Conservation (phyloP, 2,888 invertebrate species). For the Machimus rusticus region DNA sequence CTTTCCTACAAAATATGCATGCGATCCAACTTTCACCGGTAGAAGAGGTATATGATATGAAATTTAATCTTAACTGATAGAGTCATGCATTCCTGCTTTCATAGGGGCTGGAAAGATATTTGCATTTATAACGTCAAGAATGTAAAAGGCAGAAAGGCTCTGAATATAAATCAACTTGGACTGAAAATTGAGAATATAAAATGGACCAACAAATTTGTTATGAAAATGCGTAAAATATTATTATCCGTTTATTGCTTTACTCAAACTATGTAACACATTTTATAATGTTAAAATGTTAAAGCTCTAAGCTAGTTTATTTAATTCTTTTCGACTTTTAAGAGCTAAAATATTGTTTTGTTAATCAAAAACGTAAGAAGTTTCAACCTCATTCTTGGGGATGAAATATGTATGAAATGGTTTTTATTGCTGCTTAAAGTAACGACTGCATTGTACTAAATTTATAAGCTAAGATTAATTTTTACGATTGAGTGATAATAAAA, state of each 20-base stretch:
- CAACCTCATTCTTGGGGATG: too few species aligned
- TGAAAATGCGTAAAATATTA: neutral
- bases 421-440: too few species aligned
- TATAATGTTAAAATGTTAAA: too few species aligned
- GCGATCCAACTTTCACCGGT: neutral
- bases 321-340: too few species aligned
- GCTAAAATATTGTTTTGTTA: too few species aligned
- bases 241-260: neutral
- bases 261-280: neutral
- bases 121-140: neutral
- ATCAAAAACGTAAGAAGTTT: too few species aligned
- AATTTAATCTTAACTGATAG: neutral
- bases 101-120: neutral
- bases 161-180: neutral
- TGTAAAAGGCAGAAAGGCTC: neutral
- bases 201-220: neutral
- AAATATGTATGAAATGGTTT: too few species aligned
- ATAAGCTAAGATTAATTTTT: too few species aligned
- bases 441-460: too few species aligned
- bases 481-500: too few species aligned
- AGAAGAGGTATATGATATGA: neutral
- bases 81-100: neutral
- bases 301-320: too few species aligned
- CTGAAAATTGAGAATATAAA: neutral
- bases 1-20: neutral